phyloP scores from a whole-genome alignment of 2,888 invertebrate species.

The Octonoba sinensis region DNA sequence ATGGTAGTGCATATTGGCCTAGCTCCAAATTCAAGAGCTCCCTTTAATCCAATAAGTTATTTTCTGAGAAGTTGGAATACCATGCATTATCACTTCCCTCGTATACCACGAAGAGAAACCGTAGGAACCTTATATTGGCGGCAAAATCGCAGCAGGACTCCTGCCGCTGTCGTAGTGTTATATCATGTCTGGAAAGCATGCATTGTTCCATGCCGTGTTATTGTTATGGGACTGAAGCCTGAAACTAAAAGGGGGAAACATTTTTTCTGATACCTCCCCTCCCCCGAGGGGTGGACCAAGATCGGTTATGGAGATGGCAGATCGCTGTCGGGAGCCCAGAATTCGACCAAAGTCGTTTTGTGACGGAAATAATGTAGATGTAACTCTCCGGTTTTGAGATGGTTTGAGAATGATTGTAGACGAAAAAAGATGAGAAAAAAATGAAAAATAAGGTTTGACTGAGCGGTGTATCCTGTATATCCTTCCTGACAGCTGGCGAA shows the following conservation, averaged over 20 bases:
- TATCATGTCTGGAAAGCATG: conserved; percentile 57
- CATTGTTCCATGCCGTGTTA: conserved; percentile 57
- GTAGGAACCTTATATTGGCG: conserved; percentile 4
- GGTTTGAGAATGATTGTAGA: conserved; percentile 13
- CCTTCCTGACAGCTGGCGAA: conserved; percentile 58
- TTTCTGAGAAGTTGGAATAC: too few relatives aligned
- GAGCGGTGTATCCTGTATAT: conserved; percentile 5
- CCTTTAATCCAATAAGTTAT: too few relatives aligned
- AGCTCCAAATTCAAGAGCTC: too few relatives aligned
- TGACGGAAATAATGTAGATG: conserved; percentile 64
- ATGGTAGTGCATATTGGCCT: too few relatives aligned
- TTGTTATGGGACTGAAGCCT: conserved; percentile 59
- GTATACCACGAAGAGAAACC: too few relatives aligned
- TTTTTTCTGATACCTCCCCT: neutral
- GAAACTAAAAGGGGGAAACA: conserved; percentile 30
- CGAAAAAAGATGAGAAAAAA: conserved; percentile 18
- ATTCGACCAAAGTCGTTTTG: conserved; percentile 63
- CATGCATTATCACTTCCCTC: too few relatives aligned
- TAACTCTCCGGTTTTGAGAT: conserved; percentile 31
- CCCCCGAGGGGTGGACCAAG: conserved; percentile 54
- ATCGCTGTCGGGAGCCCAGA: conserved; percentile 53
- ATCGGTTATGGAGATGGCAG: conserved; percentile 63
- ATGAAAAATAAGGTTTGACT: conserved; percentile 19
- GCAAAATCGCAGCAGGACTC: conserved; percentile 36
- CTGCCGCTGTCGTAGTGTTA: conserved; percentile 23